Evolutionary conservation across 2,113 vertebrate species (phyloP).

Genomic region (Peromyscus maniculatus): DNA sequence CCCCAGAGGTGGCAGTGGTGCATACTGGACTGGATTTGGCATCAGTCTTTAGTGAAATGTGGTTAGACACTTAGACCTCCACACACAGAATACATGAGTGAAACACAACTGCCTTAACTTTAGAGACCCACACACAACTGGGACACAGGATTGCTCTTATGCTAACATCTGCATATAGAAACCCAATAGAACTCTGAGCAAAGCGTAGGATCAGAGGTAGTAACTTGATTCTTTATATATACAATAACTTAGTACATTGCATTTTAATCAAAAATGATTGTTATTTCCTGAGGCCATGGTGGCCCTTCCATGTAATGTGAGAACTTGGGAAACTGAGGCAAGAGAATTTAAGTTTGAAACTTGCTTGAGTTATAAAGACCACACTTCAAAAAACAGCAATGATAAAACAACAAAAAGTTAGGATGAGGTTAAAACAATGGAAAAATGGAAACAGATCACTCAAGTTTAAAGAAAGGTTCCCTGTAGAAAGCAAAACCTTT

Average conservation of each 20-base stretch:
- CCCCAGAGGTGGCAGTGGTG: neutral
- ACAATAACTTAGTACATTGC: neutral
- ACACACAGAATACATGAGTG: neutral
- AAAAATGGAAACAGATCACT: neutral
- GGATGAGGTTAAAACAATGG: neutral
- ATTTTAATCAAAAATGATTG: neutral
- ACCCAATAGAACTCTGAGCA: neutral
- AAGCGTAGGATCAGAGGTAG: slow-evolving; percentile 26
- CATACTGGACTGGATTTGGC: neutral
- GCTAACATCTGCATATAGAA: slow-evolving; percentile 38
- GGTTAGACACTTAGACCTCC: neutral
- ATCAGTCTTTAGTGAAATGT: neutral
- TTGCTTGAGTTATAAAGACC: neutral
- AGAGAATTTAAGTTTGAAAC: neutral
- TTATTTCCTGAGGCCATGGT: neutral
- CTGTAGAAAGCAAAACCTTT: neutral
- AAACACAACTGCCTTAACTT: neutral
- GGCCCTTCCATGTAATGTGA: neutral
- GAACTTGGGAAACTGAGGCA: neutral
- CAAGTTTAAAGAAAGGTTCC: neutral
- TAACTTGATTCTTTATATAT: neutral
- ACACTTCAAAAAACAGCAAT: neutral
- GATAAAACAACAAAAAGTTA: neutral
- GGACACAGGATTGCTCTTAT: neutral
- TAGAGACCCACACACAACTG: neutral